phyloP scores from a whole-genome alignment of 1,140 invertebrate genomes.

The Hydropsyche tenuis region DNA sequence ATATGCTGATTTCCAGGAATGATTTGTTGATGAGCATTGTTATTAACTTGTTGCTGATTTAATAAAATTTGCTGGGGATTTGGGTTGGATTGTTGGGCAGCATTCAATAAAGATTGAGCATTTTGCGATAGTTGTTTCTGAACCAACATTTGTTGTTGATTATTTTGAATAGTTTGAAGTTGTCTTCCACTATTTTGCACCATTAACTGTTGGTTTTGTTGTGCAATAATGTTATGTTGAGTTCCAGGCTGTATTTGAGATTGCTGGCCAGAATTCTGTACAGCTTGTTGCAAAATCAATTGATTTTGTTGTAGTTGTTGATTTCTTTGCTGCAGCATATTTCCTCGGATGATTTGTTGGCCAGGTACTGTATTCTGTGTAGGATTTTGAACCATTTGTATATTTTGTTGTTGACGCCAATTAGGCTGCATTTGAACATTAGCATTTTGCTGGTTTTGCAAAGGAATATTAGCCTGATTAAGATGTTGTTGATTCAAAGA shows the following conservation, averaged over 20 bases:
- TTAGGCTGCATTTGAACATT: conserved; percentile 58
- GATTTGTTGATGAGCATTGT: conserved; percentile 55
- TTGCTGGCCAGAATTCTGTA: conserved; percentile 55
- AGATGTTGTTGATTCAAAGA: conserved; percentile 54
- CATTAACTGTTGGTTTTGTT: conserved; percentile 16
- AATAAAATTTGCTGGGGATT: conserved; percentile 59
- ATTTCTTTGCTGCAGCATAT: conserved; percentile 58
- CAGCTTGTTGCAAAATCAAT: conserved; percentile 61
- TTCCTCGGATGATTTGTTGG: conserved; percentile 60
- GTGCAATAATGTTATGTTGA: conserved; percentile 17
- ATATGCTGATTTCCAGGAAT: conserved; percentile 56
- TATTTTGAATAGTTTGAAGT: not conserved
- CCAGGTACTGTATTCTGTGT: conserved; percentile 52
- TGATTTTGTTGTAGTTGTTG: conserved; percentile 61
- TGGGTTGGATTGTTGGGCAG: conserved; percentile 59
- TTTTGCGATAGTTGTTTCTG: conserved; percentile 61
- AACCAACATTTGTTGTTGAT: conserved; percentile 59
- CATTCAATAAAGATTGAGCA: conserved; percentile 56
- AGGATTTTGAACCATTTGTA: conserved; percentile 60
- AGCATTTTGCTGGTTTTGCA: conserved; percentile 55
- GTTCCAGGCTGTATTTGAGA: not conserved
- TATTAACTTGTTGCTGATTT: conserved; percentile 49
- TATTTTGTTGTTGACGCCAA: conserved; percentile 61
- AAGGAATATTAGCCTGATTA: conserved; percentile 52
- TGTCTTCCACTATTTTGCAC: not conserved